Conservation (phyloP, 2,888 invertebrate genomes). For the Drosophila neonasuta region DNA sequence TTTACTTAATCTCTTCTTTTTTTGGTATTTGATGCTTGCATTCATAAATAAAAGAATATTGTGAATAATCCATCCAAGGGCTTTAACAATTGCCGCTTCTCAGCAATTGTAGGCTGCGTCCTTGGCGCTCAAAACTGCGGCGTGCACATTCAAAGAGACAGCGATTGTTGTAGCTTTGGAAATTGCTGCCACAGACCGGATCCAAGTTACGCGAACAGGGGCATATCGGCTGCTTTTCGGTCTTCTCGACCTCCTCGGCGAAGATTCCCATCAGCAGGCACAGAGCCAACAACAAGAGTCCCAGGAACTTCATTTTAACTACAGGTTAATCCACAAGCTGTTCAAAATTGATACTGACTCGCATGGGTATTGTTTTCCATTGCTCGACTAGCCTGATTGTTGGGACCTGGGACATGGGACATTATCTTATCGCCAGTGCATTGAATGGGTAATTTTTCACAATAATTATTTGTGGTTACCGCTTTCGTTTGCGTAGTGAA, state of each 20-base stretch:
- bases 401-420: slow-evolving; percentile 5
- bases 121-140: slow-evolving; percentile 57
- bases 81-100: slow-evolving; percentile 69
- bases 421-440: slow-evolving; percentile 62
- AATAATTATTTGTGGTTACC: background rate
- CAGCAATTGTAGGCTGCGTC: slow-evolving; percentile 68
- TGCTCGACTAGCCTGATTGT: slow-evolving; percentile 9
- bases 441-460: slow-evolving; percentile 8
- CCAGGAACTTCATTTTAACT: slow-evolving; percentile 62
- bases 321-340: slow-evolving; percentile 64
- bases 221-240: slow-evolving; percentile 35
- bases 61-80: background rate
- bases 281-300: slow-evolving; percentile 51
- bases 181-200: slow-evolving; percentile 75
- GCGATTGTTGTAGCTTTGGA: slow-evolving; percentile 71
- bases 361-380: slow-evolving; percentile 10
- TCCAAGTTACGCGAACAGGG: slow-evolving; percentile 76
- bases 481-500: background rate
- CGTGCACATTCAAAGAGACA: slow-evolving; percentile 71
- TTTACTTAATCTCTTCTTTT: background rate
- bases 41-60: background rate
- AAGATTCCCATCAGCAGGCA: slow-evolving; percentile 55
- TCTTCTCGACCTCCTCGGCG: background rate
- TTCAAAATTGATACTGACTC: slow-evolving; percentile 52
- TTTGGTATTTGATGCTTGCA: background rate